Conservation (phyloP, 2,888 invertebrate genomes). For the Drosophila acutilabella region DNA sequence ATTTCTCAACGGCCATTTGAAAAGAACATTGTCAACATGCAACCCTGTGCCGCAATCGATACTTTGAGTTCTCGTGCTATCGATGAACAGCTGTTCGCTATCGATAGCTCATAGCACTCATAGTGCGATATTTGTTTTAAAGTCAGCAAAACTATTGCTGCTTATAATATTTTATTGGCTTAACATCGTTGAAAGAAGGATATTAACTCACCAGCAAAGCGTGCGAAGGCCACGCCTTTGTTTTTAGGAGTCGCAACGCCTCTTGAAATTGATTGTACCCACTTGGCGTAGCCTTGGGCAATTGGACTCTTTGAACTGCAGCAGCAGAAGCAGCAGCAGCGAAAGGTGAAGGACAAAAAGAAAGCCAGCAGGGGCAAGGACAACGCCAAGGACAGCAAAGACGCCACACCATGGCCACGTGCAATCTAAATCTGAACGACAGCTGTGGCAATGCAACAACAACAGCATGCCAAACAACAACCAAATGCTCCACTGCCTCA, state of each 20-base stretch:
- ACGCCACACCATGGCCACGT: constrained; percentile 55
- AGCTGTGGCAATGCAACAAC: constrained; percentile 35
- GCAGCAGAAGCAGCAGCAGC: constrained; percentile 10
- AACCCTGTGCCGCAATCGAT: background rate
- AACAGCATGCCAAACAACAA: constrained; percentile 10
- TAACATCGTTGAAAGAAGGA: constrained; percentile 19
- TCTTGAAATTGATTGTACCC: constrained; percentile 1
- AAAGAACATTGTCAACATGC: background rate
- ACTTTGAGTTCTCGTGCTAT: too few species aligned
- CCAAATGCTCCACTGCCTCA: constrained; percentile 21
- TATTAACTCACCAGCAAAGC: background rate
- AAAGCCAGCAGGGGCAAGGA: too few species aligned
- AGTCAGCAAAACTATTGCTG: constrained; percentile 39
- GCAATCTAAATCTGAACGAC: constrained; percentile 60
- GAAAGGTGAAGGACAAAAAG: constrained; percentile 56
- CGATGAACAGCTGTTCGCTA: constrained; percentile 40
- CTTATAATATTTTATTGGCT: constrained; percentile 43
- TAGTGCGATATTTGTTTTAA: constrained; percentile 41
- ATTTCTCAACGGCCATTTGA: background rate
- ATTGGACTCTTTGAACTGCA: background rate
- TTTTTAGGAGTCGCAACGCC: constrained; percentile 3
- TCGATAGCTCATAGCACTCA: constrained; percentile 10
- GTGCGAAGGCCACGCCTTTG: constrained; percentile 11
- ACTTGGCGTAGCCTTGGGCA: background rate
- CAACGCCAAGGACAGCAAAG: constrained; percentile 48